Evolutionary conservation across 2,888 invertebrate genomes (phyloP), one percentile per base, ranked within the genome.

Genomic region (Eupithecia subfuscata): DNA sequence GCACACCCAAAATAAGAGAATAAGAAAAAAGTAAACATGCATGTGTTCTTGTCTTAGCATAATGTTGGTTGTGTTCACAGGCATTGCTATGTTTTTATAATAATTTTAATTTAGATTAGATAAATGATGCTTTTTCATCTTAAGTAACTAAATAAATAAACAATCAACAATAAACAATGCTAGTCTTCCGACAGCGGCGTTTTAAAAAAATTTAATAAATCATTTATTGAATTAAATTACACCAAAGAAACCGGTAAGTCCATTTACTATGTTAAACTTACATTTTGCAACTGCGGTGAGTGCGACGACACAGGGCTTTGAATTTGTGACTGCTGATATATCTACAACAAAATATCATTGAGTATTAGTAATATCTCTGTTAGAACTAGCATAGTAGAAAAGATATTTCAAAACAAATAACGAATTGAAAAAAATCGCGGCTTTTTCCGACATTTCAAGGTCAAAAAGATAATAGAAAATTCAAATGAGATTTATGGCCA

Each of bases 261-360:
- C n/a, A n/a, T 2, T n/a, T 52, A 52, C 52, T 52, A n/a, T n/a
- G n/a, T 11, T n/a, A 56, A 45, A 86, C 92, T 90, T 88, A 95
- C 92, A 82, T 90, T 91, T 86, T 95, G 95, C 78, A 95, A 82
- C 79, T 95, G 95, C 2, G 95, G 95, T 2, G 95, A 95, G 81
- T 95, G 94, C 5, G 95, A 93, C 7, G 95, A 85, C 8, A 92
- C 95, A 5, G 95, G 95, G 81, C 95, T 95, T 83, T 92, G 94
- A 67, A 95, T 94, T 87, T 94, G 95, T 75, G 93, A 92, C 82
- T 95, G 95, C 80, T 95, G 94, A 81, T 95, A 95, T 75, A 95
- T 94, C 94, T 94, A 87, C 18, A 75, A 71, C 25, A 74, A 64
- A 71, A n/a, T 56, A n/a, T 70, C 7, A 30, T 25, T 63, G 14